phyloP scores from a whole-genome alignment of 2,797 vertebrate genomes.

The Microchirus variegatus region DNA sequence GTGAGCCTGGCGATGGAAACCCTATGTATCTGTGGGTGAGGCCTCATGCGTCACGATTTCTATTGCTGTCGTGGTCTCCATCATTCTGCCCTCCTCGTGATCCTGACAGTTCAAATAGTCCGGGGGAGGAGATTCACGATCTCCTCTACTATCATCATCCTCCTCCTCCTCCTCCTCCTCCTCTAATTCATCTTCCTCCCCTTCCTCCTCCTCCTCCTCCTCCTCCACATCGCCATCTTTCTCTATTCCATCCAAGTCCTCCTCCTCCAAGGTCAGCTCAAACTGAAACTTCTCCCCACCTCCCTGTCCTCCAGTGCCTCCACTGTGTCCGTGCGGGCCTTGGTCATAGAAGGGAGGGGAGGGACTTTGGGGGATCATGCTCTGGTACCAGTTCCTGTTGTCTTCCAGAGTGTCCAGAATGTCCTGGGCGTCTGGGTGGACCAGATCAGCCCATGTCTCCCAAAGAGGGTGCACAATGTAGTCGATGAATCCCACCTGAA shows the following conservation, averaged over 20 bases:
- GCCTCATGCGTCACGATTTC: conserved; percentile 91
- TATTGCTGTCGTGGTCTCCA: conserved; percentile 82
- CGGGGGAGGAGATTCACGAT: conserved; percentile 67
- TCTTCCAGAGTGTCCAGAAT: conserved; percentile 97
- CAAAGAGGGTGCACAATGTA: conserved; percentile 97
- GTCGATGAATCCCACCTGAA: conserved; percentile 97
- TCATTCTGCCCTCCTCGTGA: conserved; percentile 66
- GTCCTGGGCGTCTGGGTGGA: conserved; percentile 97
- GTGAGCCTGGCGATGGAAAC: conserved; percentile 49
- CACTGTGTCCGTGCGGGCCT: conserved; percentile 86
- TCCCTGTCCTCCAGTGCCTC: conserved; percentile 72
- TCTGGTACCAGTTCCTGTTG: conserved; percentile 99
- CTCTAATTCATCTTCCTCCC: conserved; percentile 56
- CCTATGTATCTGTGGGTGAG: conserved; percentile 94
- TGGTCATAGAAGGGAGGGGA: conserved; percentile 93
- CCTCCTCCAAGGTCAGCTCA: conserved; percentile 96
- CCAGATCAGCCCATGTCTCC: conserved; percentile 99
- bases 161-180: conserved; percentile 69
- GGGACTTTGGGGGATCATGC: conserved; percentile 98
- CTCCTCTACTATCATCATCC: conserved; percentile 87
- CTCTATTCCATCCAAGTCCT: conserved; percentile 91
- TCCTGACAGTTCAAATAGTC: conserved; percentile 71
- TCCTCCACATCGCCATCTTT: conserved; percentile 85
- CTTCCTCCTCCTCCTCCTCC: conserved; percentile 60
- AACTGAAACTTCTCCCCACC: conserved; percentile 96